Evolutionary conservation across 2,888 invertebrate species (phyloP).

Genomic region (Stenchaetothrips biformis): DNA sequence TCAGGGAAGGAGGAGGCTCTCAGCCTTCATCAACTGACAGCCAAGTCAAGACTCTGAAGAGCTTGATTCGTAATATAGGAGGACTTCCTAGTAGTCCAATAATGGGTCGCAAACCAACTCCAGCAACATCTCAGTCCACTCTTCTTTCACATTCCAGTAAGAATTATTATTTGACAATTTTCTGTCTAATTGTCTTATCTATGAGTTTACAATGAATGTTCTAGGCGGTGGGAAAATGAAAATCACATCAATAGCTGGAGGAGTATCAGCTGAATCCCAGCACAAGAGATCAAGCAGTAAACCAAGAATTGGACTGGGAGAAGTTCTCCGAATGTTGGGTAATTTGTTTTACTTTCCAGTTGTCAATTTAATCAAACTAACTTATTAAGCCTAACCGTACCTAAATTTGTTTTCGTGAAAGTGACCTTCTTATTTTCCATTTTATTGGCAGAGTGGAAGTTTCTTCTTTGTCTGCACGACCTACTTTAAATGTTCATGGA

Average conservation of each 20-base stretch:
- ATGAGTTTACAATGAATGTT: not conserved
- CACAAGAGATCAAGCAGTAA: slow-evolving; percentile 32
- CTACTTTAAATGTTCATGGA: slow-evolving; percentile 5
- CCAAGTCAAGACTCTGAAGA: slow-evolving; percentile 72
- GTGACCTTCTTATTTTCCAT: not conserved
- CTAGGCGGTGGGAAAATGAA: not conserved
- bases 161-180: not conserved
- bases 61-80: slow-evolving; percentile 75
- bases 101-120: slow-evolving; percentile 59
- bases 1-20: slow-evolving; percentile 45
- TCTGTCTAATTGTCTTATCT: not conserved
- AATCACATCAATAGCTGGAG: not conserved
- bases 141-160: slow-evolving; percentile 42
- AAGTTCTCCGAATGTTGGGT: slow-evolving; percentile 8
- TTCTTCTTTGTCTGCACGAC: not conserved
- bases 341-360: not conserved
- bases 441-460: not conserved
- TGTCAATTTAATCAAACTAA: not conserved
- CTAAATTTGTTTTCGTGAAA: not conserved
- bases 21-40: slow-evolving; percentile 50
- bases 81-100: slow-evolving; percentile 65
- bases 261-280: slow-evolving; percentile 17
- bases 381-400: not conserved
- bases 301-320: slow-evolving; percentile 21
- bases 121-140: slow-evolving; percentile 31